phyloP scores from a whole-genome alignment of 2,888 invertebrate species.

The Sphecodes monilicornis region DNA sequence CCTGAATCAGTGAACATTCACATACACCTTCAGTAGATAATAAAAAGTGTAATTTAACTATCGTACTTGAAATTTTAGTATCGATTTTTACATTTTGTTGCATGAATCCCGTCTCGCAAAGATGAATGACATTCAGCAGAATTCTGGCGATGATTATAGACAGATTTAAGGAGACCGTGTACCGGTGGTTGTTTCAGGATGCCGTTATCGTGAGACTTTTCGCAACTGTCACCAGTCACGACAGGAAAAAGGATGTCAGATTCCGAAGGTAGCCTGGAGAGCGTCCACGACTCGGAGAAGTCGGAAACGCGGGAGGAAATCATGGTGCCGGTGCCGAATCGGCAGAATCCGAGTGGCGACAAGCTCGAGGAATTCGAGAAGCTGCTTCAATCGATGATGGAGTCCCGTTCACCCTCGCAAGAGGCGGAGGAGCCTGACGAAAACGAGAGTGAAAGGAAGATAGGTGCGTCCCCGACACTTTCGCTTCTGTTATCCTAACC shows the following conservation, averaged over 20 bases:
- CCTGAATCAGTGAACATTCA: no score
- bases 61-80: no score
- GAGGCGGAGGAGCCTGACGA: slow-evolving; percentile 73
- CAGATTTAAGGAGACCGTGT: background rate
- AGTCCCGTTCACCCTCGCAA: slow-evolving; percentile 75
- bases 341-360: slow-evolving; percentile 72
- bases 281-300: slow-evolving; percentile 58
- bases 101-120: no score
- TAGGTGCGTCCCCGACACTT: slow-evolving; percentile 46
- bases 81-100: no score
- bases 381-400: slow-evolving; percentile 80
- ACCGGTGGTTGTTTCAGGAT: slow-evolving; percentile 18
- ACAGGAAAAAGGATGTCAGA: slow-evolving; percentile 73
- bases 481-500: background rate
- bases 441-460: slow-evolving; percentile 64
- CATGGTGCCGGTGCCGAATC: slow-evolving; percentile 47
- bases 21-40: no score
- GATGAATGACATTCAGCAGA: no score
- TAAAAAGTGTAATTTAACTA: no score
- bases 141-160: background rate
- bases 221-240: background rate
- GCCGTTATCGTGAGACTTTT: slow-evolving; percentile 25
- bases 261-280: slow-evolving; percentile 72
- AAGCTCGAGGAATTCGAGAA: slow-evolving; percentile 81
- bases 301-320: slow-evolving; percentile 55